Conservation (phyloP, 92 coral and sea anemone species). For the Epizoanthus scotinus region DNA sequence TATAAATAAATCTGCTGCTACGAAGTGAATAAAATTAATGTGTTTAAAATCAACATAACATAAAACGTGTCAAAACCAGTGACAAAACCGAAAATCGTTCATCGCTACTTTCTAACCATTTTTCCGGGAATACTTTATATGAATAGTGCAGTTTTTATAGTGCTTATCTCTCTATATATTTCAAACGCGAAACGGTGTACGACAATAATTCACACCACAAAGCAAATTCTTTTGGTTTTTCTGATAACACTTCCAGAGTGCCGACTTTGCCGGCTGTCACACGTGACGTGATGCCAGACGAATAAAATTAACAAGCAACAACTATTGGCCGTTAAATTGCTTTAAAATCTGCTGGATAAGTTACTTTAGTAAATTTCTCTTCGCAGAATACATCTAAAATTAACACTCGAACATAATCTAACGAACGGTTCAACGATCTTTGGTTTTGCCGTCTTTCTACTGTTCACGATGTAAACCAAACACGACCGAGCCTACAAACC, state of each 20-base stretch:
- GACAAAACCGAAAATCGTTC: background rate
- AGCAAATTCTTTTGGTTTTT: background rate
- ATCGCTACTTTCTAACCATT: background rate
- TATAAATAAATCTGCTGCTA: no score
- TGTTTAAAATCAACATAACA: no score
- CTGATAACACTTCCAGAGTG: background rate
- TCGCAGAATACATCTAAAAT: background rate
- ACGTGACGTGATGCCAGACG: no score
- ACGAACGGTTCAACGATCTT: background rate
- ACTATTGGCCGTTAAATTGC: background rate
- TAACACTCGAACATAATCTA: constrained; percentile 1
- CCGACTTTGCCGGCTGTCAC: background rate
- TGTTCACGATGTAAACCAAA: constrained; percentile 3
- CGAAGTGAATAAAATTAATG: no score
- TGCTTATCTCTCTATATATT: no score
- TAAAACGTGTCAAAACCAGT: background rate
- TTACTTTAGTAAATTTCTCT: background rate
- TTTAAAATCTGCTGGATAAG: background rate
- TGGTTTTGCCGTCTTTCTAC: background rate
- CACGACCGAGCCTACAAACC: background rate
- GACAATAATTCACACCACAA: no score
- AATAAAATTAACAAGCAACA: no score
- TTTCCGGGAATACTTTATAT: background rate
- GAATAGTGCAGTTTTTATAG: no score
- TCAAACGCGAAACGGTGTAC: no score